Percentiles rank a stretch among this genome's conserved stretches.
These are phyloP conservation scores for Seira musarum DNA, from an alignment of 2,888 invertebrate species.

Conservation along the genomic window DNA sequence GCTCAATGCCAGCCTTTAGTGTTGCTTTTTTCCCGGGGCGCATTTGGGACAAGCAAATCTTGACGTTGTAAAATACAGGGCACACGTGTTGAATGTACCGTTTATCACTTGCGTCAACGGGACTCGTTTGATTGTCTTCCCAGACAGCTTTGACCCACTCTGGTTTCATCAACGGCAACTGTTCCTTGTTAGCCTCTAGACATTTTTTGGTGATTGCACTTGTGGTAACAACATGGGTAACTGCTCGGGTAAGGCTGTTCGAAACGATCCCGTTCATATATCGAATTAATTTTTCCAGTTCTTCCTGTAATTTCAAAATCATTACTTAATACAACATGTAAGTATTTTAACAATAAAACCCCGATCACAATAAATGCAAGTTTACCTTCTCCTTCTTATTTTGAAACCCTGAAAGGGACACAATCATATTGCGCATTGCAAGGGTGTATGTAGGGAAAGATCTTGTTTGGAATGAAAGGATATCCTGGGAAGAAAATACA, in stretches of 20 bases:
- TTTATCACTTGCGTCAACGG: constrained; percentile 78
- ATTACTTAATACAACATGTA: constrained; percentile 4
- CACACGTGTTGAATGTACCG: constrained; percentile 78
- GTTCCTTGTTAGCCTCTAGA: constrained; percentile 79
- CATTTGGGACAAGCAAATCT: constrained; percentile 86
- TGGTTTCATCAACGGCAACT: constrained; percentile 82
- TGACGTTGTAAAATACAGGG: constrained; percentile 84
- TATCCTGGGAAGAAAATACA: constrained; percentile 26
- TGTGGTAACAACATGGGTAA: constrained; percentile 64
- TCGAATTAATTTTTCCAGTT: constrained; percentile 24
- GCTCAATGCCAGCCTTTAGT: constrained; percentile 37
- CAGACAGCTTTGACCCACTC: constrained; percentile 89
- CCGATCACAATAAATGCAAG: too few species aligned
- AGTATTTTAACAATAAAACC: constrained; percentile 20
- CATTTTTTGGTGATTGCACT: constrained; percentile 57
- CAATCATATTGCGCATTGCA: constrained; percentile 83
- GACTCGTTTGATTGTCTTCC: constrained; percentile 79
- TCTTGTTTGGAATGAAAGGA: constrained; percentile 79
- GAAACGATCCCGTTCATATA: constrained; percentile 63
- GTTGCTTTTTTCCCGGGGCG: constrained; percentile 78
- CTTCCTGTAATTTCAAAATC: not conserved
- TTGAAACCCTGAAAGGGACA: constrained; percentile 78
- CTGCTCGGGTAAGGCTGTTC: constrained; percentile 47
- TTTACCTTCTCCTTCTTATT: constrained; percentile 61
- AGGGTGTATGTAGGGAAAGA: constrained; percentile 85